Evolutionary conservation across 2,888 invertebrate species (phyloP).

Genomic region (Himalopsyche anomala): DNA sequence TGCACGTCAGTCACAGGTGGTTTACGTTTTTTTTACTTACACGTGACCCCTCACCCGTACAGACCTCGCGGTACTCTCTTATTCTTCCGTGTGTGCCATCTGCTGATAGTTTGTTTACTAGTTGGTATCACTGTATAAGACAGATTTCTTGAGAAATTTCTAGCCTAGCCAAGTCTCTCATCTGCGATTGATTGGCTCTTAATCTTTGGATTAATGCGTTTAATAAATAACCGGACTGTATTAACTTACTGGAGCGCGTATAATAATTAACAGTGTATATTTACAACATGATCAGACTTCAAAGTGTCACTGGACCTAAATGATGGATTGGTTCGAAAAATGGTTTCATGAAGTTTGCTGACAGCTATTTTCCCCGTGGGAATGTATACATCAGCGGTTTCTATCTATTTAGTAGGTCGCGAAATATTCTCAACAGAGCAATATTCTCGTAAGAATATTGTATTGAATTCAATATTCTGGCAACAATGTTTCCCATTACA

Average conservation of each 20-base stretch:
- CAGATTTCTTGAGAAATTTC: background rate
- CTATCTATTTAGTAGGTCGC: too few species aligned
- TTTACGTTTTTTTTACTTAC: slow-evolving; percentile 21
- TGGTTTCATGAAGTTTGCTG: too few species aligned
- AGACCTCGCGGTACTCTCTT: background rate
- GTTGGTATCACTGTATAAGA: background rate
- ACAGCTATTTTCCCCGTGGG: too few species aligned
- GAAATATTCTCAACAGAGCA: too few species aligned
- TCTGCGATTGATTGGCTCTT: background rate
- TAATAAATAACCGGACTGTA: background rate
- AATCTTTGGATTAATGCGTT: background rate
- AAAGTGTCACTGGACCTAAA: too few species aligned
- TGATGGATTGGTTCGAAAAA: too few species aligned
- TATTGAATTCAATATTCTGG: too few species aligned
- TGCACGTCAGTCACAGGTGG: slow-evolving; percentile 5
- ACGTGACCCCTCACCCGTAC: background rate
- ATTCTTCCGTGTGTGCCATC: background rate
- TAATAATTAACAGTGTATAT: too few species aligned
- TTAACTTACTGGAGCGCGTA: background rate
- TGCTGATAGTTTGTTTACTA: background rate
- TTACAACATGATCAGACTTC: too few species aligned
- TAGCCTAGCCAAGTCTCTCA: background rate
- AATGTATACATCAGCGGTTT: too few species aligned
- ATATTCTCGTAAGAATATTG: too few species aligned
- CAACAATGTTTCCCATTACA: too few species aligned